A percentile compares a stretch with the other conserved stretches of the same genome.
Conservation (phyloP, 2,113 vertebrate species). For the Caranx melampygus region DNA sequence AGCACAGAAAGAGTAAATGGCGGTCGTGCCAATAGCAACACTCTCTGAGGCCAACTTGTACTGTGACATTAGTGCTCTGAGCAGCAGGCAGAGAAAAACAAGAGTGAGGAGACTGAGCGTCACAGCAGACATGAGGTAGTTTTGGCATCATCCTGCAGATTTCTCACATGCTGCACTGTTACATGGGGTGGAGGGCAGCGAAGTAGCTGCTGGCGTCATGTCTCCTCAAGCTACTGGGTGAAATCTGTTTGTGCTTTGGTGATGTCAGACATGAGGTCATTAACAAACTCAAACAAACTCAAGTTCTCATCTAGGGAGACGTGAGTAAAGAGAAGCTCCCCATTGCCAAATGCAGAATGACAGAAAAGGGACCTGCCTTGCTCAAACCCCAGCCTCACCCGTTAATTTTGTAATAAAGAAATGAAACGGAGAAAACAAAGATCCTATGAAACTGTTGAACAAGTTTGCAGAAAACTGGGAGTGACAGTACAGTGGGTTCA, state of each 20-base stretch:
- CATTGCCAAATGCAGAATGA: background rate
- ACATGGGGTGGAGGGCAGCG: slow-evolving; percentile 1
- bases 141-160: slow-evolving; percentile 16
- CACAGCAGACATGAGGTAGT: slow-evolving; percentile 36
- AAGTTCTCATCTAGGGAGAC: background rate
- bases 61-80: background rate
- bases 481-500: too few relatives aligned
- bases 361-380: background rate
- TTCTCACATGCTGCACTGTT: background rate
- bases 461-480: too few relatives aligned
- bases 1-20: background rate
- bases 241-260: slow-evolving; percentile 23
- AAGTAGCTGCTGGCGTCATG: slow-evolving; percentile 29
- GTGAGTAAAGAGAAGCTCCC: background rate
- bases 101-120: background rate
- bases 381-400: background rate
- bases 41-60: background rate
- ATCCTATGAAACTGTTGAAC: too few relatives aligned
- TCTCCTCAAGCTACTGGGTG: slow-evolving; percentile 1
- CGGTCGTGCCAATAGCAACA: background rate
- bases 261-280: slow-evolving; percentile 25
- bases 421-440: too few relatives aligned
- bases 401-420: too few relatives aligned
- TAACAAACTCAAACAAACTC: slow-evolving; percentile 1
- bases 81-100: background rate